Evolutionary conservation across 2,113 vertebrate species (phyloP).

Genomic region (Phyllostomus discolor): DNA sequence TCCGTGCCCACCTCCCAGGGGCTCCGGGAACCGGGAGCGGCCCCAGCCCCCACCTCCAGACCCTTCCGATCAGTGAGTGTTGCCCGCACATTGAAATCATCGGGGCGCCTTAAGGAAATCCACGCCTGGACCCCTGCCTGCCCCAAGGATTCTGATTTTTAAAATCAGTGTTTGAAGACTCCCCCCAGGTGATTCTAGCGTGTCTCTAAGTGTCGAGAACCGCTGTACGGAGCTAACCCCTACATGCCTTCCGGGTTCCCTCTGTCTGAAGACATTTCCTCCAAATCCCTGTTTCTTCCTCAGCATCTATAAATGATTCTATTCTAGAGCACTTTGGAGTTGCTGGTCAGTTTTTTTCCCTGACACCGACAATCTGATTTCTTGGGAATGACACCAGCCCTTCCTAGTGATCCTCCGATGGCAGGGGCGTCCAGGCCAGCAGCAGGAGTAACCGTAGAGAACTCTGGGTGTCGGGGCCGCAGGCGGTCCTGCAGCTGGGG

Average conservation of each 20-base stretch:
- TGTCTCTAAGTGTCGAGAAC: neutral
- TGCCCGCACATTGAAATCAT: neutral
- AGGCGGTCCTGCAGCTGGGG: neutral
- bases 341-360: neutral
- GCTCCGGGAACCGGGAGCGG: neutral
- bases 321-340: neutral
- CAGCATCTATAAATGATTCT: neutral
- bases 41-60: neutral
- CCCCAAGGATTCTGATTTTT: neutral
- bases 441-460: neutral
- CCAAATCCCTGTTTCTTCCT: neutral
- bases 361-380: neutral
- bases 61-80: neutral
- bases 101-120: neutral
- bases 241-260: neutral
- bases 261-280: neutral
- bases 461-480: neutral
- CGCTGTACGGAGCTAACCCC: rapidly evolving
- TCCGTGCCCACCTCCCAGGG: neutral
- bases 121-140: neutral
- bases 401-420: neutral
- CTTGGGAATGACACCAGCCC: neutral
- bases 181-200: neutral
- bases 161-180: neutral
- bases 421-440: neutral